Evolutionary conservation across 2,888 invertebrate species (phyloP).

Genomic region (Drosophila fungiperda): DNA sequence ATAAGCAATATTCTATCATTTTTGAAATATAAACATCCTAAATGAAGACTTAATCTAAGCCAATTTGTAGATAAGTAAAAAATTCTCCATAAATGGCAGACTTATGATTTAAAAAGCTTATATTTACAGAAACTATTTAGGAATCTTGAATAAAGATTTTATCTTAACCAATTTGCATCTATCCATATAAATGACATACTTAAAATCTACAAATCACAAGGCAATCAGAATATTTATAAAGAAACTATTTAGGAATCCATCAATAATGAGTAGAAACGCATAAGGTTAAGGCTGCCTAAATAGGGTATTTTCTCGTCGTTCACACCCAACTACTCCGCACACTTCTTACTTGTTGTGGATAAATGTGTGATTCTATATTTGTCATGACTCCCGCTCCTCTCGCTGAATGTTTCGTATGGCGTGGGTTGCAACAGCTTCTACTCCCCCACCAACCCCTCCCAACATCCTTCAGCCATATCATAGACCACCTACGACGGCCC

Average conservation of each 20-base stretch:
- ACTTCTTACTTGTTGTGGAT: not conserved
- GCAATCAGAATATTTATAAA: not conserved
- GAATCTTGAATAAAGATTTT: too few species aligned
- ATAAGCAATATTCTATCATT: not conserved
- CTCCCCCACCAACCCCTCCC: too few species aligned
- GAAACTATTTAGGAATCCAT: too few species aligned
- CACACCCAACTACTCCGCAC: not conserved
- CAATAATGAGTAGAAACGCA: too few species aligned
- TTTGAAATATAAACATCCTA: not conserved
- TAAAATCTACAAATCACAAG: not conserved
- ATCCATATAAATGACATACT: not conserved
- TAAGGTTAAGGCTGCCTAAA: not conserved
- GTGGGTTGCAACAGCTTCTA: slow-evolving; percentile 28
- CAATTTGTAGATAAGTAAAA: not conserved
- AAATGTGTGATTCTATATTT: slow-evolving; percentile 14
- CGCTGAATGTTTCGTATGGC: slow-evolving; percentile 31
- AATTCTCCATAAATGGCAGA: too few species aligned
- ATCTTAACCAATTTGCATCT: not conserved
- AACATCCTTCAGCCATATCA: not conserved
- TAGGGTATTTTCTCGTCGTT: not conserved
- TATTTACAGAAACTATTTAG: too few species aligned
- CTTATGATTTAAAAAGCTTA: too few species aligned
- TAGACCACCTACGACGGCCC: not conserved
- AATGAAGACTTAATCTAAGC: not conserved
- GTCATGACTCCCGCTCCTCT: slow-evolving; percentile 38